Percentiles rank a stretch among this genome's conserved stretches.
These are phyloP conservation scores for Silurus glanis DNA, from an alignment of 2,113 vertebrate genomes.

Conservation along the genomic window DNA sequence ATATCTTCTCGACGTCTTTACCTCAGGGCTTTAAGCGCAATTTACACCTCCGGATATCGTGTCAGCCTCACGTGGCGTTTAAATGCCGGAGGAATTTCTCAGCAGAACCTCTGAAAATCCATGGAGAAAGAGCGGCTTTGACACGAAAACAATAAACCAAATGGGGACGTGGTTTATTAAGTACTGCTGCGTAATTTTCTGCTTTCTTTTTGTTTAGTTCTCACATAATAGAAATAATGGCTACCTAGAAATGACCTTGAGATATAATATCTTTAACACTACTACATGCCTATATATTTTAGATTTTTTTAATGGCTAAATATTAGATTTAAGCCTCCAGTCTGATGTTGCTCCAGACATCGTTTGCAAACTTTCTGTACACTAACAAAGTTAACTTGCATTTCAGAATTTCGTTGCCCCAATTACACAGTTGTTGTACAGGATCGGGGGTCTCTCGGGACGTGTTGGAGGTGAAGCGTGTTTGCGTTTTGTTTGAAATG, in stretches of 20 bases:
- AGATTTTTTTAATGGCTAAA: not conserved
- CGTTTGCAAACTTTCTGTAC: not conserved
- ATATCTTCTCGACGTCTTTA: slow-evolving; percentile 8
- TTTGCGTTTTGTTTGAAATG: slow-evolving; percentile 20
- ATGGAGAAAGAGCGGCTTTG: not conserved
- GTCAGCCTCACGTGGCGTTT: not conserved
- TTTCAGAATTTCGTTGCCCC: not conserved
- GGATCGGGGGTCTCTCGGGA: not conserved
- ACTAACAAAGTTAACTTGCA: not conserved
- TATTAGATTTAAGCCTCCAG: not conserved
- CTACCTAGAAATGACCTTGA: not conserved
- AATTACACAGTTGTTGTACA: slow-evolving; percentile 15
- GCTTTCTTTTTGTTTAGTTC: not conserved
- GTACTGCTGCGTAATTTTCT: not conserved
- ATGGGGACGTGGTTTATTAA: not conserved
- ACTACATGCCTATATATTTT: not conserved
- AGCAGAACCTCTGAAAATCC: not conserved
- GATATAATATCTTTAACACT: not conserved
- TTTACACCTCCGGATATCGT: slow-evolving; percentile 14
- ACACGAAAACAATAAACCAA: not conserved
- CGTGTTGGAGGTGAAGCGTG: slow-evolving; percentile 28
- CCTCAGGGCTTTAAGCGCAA: not conserved
- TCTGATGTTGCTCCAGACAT: not conserved
- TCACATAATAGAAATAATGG: not conserved
- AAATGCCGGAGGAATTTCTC: not conserved